Evolutionary conservation across 2,888 invertebrate genomes (phyloP), one percentile per base, ranked within the genome.

Genomic region (Drepanosiphum platanoidis): DNA sequence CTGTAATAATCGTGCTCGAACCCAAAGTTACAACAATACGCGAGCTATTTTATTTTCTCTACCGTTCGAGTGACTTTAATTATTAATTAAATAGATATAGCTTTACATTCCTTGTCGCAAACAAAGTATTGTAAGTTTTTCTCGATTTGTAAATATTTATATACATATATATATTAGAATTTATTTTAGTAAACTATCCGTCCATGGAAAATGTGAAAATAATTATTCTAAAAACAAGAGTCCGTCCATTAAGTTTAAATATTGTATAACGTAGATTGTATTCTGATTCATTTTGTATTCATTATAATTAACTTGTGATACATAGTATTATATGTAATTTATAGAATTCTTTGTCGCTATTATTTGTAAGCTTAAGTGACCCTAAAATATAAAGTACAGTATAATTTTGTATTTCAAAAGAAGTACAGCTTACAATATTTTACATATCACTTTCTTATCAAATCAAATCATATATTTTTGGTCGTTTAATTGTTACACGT

Each of bases 131-230:
- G 4, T 71, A 5, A 71, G 4, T 71, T 42, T n/a, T 13, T 68
- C 4, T 34, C 22, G 13, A 13, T 71, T n/a, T 46, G 5, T 46
- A 42, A 15, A 0, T 13, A 30, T 72, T 30, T 30, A 30, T 46
- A 72, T 46, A 15, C 32, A 74, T 42, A 42, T 46, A 18, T 46
- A 30, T 74, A 46, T 52, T 22, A 32, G 52, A 46, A 74, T 32
- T 70, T 36, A 58, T 36, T 1, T 82, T 36, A 80, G 81, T 72
- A 32, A 82, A 82, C n/a, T 82, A 61, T 82, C 81, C 81, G 81
- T 82, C 81, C 72, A 82, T n/a, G 58, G 15, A 72, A 82, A 39
- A n/a, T 1, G 61, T 72, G 42, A 22, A 61, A 22, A 61, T 58
- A 30, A 32, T 42, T 72, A 52, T 36, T 32, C n/a, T n/a, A n/a